Evolutionary conservation across 2,113 vertebrate species (phyloP).

Genomic region (Phaetusa simplex): DNA sequence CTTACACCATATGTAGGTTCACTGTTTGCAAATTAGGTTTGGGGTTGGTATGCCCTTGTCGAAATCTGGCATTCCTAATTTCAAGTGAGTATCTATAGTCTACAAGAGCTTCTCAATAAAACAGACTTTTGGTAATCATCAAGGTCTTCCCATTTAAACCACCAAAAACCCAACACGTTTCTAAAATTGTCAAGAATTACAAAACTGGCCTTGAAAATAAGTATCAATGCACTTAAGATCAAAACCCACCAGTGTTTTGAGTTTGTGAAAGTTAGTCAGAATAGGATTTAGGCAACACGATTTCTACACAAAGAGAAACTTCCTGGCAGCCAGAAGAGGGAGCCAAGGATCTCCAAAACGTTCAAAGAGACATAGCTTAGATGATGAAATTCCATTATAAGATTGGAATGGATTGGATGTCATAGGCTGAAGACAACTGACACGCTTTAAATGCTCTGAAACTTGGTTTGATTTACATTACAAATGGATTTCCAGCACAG

Average conservation of each 20-base stretch:
- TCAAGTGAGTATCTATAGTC: not conserved
- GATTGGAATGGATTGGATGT: not conserved
- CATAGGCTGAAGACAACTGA: not conserved
- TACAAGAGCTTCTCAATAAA: not conserved
- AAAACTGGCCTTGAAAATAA: not conserved
- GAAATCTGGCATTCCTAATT: not conserved
- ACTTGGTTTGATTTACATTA: not conserved
- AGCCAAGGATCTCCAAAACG: not conserved
- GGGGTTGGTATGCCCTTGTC: not conserved
- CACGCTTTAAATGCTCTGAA: not conserved
- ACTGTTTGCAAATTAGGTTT: not conserved
- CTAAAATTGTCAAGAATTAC: not conserved
- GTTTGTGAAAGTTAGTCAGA: not conserved
- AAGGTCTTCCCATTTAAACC: not conserved
- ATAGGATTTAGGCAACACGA: not conserved
- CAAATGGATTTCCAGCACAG: not conserved
- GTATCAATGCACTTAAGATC: not conserved
- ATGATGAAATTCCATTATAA: not conserved
- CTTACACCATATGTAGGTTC: not conserved
- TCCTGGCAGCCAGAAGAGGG: not conserved
- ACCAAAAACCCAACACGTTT: not conserved
- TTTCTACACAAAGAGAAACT: not conserved
- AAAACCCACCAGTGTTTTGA: not conserved
- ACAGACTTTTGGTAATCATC: not conserved
- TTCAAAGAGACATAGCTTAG: rapidly evolving